Conservation (phyloP, 2,113 vertebrate species). For the Climacteris rufus region DNA sequence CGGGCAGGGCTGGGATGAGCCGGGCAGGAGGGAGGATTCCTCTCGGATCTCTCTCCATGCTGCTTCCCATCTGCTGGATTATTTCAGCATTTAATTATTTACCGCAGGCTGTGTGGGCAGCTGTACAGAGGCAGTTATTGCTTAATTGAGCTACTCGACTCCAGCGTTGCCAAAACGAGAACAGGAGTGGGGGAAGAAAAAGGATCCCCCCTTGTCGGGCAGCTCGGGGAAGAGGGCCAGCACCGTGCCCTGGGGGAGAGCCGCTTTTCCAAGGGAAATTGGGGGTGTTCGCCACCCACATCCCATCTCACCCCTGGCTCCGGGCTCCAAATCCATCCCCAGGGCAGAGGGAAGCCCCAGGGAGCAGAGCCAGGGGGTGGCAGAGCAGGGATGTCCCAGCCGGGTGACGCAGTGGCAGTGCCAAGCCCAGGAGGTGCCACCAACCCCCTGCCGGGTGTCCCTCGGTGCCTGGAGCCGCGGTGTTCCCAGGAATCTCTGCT, state of each 20-base stretch:
- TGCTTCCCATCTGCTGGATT: conserved; percentile 65
- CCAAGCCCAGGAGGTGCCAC: not conserved
- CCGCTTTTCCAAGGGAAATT: fast-evolving
- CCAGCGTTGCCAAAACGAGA: conserved; percentile 47
- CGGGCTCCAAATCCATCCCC: fast-evolving
- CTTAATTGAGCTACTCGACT: conserved; percentile 69
- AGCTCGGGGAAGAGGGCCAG: not conserved
- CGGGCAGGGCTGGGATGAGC: not conserved
- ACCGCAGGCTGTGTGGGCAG: conserved; percentile 58
- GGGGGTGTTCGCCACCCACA: not conserved
- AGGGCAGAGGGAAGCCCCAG: not conserved
- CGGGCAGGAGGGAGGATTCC: not conserved
- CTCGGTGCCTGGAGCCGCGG: fast-evolving
- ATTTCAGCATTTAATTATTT: conserved; percentile 67
- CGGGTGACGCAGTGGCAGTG: fast-evolving
- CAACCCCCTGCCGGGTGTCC: fast-evolving
- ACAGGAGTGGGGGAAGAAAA: not conserved
- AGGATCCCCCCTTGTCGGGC: not conserved
- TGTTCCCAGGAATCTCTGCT: fast-evolving
- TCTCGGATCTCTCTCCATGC: not conserved
- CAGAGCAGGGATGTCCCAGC: not conserved
- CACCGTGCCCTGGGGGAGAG: fast-evolving
- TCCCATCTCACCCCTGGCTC: fast-evolving
- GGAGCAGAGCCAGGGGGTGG: not conserved
- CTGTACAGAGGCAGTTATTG: conserved; percentile 54